Evolutionary conservation across 2,888 invertebrate genomes (phyloP), one percentile per base, ranked within the genome.

Genomic region (Lordiphosa andalusiaca): DNA sequence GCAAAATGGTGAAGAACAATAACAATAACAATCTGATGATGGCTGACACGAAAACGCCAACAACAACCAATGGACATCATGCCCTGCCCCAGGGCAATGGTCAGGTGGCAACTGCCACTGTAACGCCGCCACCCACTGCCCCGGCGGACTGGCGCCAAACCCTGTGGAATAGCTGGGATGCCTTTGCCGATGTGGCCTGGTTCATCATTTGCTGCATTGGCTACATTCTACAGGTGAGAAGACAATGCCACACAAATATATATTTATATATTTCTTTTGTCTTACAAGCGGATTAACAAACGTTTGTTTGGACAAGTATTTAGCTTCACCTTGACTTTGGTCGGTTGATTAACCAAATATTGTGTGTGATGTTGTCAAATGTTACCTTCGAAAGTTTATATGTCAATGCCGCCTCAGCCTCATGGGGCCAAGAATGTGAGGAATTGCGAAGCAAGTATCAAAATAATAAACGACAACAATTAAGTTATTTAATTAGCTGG

Each of bases 201-300:
- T 89, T 89, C 64, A 78, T 90, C 52, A 70, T 86, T 33, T 85
- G 85, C 54, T 84, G 88, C 51, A 81, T 89, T 60, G 89, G 88
- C 62, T 90, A 83, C 53, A 89, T 90, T 52, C 37, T 85, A n/a
- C 81, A 86, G 85, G 87, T 87, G 57, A 64, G 87, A n/a, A n/a
- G 35, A 21, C 21, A 40, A 33, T 33, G 33, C 19, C 48, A 48
- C 38, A 6, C 5, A 12, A 12, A 25, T 4, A n/a, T n/a, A n/a
- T n/a, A n/a, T n/a, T n/a, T 5, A 25, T 35, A 13, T n/a, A 4
- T 21, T 23, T 47, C n/a, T 12, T 5, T 35, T 36, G 19, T 30
- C 9, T 30, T 30, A 30, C 21, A 4, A n/a, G n/a, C 19, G 2
- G 6, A n/a, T 40, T 21, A 16, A 30, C 2, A 9, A 10, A n/a